Evolutionary conservation across 2,113 vertebrate genomes (phyloP).

Genomic region (Cyanoramphus novaezelandiae): DNA sequence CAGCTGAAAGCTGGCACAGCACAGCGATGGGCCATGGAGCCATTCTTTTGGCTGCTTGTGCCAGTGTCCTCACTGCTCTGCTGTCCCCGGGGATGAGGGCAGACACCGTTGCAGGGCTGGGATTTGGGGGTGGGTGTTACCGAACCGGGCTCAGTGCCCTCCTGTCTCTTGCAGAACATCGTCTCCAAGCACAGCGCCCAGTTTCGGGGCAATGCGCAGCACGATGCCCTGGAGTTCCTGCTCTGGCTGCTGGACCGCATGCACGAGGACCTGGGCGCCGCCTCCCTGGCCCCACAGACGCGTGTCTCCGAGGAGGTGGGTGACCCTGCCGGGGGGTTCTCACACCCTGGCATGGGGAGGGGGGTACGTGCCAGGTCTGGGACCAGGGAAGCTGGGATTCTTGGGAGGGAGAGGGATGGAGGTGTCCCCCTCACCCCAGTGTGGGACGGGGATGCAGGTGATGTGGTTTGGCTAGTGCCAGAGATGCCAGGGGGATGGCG

Average conservation of each 20-base stretch:
- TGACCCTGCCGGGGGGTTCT: neutral
- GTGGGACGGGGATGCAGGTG: neutral
- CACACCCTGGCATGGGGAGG: neutral
- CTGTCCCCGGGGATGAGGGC: neutral
- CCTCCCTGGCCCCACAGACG: conserved; percentile 64
- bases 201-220: conserved; percentile 92
- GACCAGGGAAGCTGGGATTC: rapidly evolving
- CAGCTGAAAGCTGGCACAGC: neutral
- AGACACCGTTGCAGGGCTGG: neutral
- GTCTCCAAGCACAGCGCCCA: conserved; percentile 91
- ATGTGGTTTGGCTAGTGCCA: neutral
- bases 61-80: neutral
- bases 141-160: neutral
- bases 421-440: rapidly evolving
- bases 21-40: neutral
- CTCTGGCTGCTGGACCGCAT: conserved; percentile 92
- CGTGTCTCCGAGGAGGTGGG: conserved; percentile 78
- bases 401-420: neutral
- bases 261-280: conserved; percentile 86
- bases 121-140: neutral
- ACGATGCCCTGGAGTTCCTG: conserved; percentile 93
- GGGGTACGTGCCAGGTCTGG: rapidly evolving
- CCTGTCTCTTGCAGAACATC: conserved; percentile 74
- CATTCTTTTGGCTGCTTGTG: neutral
- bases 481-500: neutral